Evolutionary conservation across 1,140 invertebrate species (phyloP).

Genomic region (Nymphalis io): DNA sequence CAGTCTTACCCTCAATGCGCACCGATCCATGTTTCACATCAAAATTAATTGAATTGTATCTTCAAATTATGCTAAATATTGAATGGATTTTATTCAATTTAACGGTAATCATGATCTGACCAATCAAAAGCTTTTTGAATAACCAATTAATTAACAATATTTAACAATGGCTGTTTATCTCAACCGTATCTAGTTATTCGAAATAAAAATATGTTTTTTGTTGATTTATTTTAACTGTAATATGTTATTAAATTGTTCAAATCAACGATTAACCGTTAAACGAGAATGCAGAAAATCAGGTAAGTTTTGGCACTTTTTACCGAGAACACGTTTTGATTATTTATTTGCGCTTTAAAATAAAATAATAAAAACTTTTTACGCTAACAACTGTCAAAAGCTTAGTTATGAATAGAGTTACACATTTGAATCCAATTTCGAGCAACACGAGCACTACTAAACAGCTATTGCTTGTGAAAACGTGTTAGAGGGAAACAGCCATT

Average conservation of each 20-base stretch:
- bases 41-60: no score
- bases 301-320: constrained; percentile 17
- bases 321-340: constrained; percentile 1
- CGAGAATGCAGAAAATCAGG: not conserved
- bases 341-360: constrained; percentile 1
- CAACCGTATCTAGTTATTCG: not conserved
- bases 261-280: not conserved
- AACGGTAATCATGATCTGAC: constrained; percentile 20
- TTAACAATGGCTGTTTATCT: constrained; percentile 16
- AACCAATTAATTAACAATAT: constrained; percentile 4
- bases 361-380: not conserved
- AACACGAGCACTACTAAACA: constrained; percentile 36
- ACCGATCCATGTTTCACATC: no score
- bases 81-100: no score
- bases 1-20: no score
- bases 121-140: constrained; percentile 9
- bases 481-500: constrained; percentile 42
- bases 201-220: constrained; percentile 2
- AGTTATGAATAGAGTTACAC: not conserved
- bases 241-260: not conserved
- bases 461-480: constrained; percentile 29
- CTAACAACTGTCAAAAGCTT: not conserved
- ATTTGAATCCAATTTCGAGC: constrained; percentile 25
- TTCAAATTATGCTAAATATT: no score
- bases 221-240: not conserved